Base-by-base conservation (phyloP, 2,797 vertebrate genomes). In the Lacerta bilineata region DNA sequence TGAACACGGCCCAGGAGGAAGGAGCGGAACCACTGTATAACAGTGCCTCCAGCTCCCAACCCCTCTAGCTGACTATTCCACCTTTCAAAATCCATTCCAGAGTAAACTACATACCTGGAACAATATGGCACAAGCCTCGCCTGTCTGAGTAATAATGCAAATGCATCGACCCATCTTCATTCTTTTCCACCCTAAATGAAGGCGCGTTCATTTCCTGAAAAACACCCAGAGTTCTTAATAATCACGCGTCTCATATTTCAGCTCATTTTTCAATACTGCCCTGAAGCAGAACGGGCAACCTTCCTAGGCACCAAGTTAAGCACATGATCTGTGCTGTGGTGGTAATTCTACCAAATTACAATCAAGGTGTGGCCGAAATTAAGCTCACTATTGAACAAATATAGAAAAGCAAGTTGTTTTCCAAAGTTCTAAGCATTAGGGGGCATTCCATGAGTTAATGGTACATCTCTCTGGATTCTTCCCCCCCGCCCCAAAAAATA, bases 81-180 rank as follows among this genome's bases (percentile, higher is more conserved):
- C n/a, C 69, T 80, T 72, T 89, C 76, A 85, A 74, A 74, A 13
- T 1, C 23, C 25, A 4, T n/a, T 27, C 5, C 27, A 20, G 5
- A 46, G 41, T 10, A 85, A 76, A 39, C 4, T 4, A 69, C 87
- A 23, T 94, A 97, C 97, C 97, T 91, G 97, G 97, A 83, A 97
- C 96, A 77, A 97, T 97, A 86, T 97, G 97, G 92, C 95, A 97
- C 59, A 98, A 95, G 59, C 97, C 97, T 94, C 93, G 95, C 93
- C 97, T 96, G 78, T 97, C 97, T 76, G 97, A 98, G 88, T 97
- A 98, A 92, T 97, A 97, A 90, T 97, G 97, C 41, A 97, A 95
- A 87, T 96, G 93, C 97, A 97, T 97, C 41, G 96, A 95, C 25
- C 97, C 95, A 1, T 97, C 96, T 83, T 95, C 93, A 88, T 96